Percentiles rank a stretch among this genome's conserved stretches.
phyloP scores from a whole-genome alignment of 2,797 vertebrate species.

The Helarctos malayanus region DNA sequence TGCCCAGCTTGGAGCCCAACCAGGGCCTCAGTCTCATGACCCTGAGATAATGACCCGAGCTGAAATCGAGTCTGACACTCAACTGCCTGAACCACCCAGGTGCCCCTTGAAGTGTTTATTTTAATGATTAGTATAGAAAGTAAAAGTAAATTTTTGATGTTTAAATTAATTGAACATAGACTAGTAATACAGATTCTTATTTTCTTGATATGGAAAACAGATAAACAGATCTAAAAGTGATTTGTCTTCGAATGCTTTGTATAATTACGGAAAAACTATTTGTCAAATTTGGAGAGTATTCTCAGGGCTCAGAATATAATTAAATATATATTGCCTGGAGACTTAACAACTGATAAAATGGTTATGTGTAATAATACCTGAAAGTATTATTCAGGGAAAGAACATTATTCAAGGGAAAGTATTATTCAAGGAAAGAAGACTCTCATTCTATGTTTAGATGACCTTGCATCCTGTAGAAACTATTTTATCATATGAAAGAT shows the following conservation, averaged over 20 bases:
- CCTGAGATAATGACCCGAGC: not conserved
- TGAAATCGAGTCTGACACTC: not conserved
- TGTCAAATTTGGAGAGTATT: constrained; percentile 44
- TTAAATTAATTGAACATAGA: constrained; percentile 9
- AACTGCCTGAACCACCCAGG: not conserved
- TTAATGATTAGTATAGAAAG: constrained; percentile 25
- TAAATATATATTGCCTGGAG: constrained; percentile 17
- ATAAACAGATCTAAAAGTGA: constrained; percentile 24
- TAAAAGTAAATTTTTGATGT: constrained; percentile 61
- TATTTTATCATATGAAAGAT: constrained; percentile 34
- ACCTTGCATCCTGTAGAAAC: not conserved
- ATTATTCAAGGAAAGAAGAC: not conserved
- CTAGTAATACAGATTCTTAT: not conserved
- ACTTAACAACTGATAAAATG: not conserved
- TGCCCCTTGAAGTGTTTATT: constrained; percentile 4
- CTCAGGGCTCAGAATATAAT: constrained; percentile 26
- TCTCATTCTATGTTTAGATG: not conserved
- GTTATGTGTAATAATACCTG: not conserved
- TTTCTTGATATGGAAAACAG: constrained; percentile 55
- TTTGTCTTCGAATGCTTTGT: constrained; percentile 50
- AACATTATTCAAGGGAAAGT: no score
- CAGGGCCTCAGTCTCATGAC: not conserved
- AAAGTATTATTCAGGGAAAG: not conserved
- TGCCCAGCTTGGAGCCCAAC: not conserved
- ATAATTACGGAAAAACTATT: constrained; percentile 11